Percentiles rank a stretch among this genome's conserved stretches.
These are phyloP conservation scores for Neoarius graeffei DNA, from an alignment of 2,113 vertebrate species.

Conservation along the genomic window DNA sequence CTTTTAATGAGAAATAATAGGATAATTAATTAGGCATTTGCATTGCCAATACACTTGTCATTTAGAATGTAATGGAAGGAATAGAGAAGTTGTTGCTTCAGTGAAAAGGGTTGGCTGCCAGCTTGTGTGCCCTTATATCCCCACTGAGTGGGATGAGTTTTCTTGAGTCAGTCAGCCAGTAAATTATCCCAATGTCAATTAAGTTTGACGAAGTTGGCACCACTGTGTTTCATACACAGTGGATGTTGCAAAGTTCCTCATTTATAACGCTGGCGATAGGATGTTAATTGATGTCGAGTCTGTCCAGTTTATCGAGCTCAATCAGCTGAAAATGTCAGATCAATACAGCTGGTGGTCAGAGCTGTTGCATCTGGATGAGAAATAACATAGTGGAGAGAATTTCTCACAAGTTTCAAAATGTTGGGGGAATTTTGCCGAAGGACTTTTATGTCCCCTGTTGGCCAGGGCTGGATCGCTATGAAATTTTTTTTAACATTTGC, in stretches of 20 bases:
- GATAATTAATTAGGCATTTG: slow-evolving; percentile 49
- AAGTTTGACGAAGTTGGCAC: slow-evolving; percentile 40
- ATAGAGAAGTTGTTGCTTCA: slow-evolving; percentile 25
- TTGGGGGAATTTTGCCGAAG: background rate
- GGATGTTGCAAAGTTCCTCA: slow-evolving; percentile 10
- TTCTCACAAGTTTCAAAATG: background rate
- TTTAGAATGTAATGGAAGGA: background rate
- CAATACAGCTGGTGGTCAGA: background rate
- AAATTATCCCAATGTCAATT: slow-evolving; percentile 54
- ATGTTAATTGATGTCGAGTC: slow-evolving; percentile 8
- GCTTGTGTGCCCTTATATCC: background rate
- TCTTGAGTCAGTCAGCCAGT: slow-evolving; percentile 52
- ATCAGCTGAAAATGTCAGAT: slow-evolving; percentile 27
- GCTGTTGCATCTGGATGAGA: background rate
- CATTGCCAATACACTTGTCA: background rate
- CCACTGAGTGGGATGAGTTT: slow-evolving; percentile 20
- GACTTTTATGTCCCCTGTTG: background rate
- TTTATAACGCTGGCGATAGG: slow-evolving; percentile 16
- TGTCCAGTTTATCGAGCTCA: background rate
- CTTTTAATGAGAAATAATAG: slow-evolving; percentile 54
- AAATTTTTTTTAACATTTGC: background rate
- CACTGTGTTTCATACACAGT: background rate
- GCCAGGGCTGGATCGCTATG: background rate
- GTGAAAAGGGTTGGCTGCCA: slow-evolving; percentile 10
- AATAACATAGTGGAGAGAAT: background rate